A percentile compares a stretch with the other conserved stretches of the same genome.
These are phyloP conservation scores for Rhinella marina DNA, from an alignment of 2,797 vertebrate genomes.

Conservation along the genomic window DNA sequence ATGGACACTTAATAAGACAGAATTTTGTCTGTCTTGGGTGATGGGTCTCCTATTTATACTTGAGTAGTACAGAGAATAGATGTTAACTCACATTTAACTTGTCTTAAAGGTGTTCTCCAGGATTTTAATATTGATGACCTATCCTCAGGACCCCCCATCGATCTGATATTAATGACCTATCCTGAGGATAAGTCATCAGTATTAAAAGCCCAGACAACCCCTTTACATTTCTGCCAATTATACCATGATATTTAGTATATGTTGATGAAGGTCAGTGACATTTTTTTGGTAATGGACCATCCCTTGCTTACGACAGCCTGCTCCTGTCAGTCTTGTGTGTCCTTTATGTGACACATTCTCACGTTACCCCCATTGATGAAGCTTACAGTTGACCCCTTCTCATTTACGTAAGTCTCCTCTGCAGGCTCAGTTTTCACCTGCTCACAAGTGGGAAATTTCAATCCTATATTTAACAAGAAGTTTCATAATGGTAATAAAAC, in stretches of 20 bases:
- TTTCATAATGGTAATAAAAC: not conserved
- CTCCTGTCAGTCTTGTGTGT: conserved; percentile 17
- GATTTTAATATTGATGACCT: no score
- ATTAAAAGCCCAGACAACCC: no score
- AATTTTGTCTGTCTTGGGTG: no score
- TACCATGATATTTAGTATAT: not conserved
- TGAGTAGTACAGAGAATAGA: no score
- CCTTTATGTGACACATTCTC: not conserved
- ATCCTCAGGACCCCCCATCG: no score
- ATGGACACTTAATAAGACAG: no score
- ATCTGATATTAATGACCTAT: no score
- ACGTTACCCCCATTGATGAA: not conserved
- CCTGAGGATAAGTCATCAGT: no score
- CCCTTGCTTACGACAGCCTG: not conserved
- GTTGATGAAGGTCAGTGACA: not conserved
- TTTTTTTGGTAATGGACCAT: not conserved
- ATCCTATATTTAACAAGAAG: not conserved
- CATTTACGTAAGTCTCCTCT: not conserved
- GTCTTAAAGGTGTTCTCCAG: no score
- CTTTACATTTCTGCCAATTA: no score
- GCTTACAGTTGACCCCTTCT: not conserved
- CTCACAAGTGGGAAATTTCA: not conserved
- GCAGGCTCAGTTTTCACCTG: not conserved
- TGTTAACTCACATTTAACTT: not conserved
- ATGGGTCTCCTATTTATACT: no score